Evolutionary conservation across 2,797 vertebrate genomes (phyloP), one percentile per base, ranked within the genome.

Genomic region (Eutrigla gurnardus): DNA sequence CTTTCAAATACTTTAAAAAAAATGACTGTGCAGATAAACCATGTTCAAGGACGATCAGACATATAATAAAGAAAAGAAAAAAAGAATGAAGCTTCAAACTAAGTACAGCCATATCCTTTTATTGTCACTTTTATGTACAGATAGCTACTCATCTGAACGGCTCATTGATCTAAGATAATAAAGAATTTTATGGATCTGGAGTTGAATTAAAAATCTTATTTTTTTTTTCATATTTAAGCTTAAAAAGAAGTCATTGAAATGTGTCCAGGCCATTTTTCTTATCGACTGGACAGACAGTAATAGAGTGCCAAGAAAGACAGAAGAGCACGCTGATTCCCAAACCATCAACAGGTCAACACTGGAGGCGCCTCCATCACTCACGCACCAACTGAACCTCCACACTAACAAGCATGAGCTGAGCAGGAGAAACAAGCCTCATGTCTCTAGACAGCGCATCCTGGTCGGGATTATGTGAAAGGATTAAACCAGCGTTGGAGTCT

Each of bases 281-380:
- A 10, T 15, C 25, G 42, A 9, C 33, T 12, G 18, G 47, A 66
- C 35, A 57, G 39, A 49, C 33, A 1, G 17, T 65, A 64, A 66
- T 33, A 25, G 39, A 62, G 45, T 63, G 61, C 66, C 55, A 52
- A 17, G 49, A 49, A 47, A 62, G 65, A 83, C 37, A 57, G 54
- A 63, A 7, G 40, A 71, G 67, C 8, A 4, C 33, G 7, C 40
- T n/a, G 35, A 35, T 53, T 70, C 54, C 14, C 6, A 11, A 54
- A 52, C 64, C 13, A 37, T 61, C 17, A 12, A 32, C 67, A 40
- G 15, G 17, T 54, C 61, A 42, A 59, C 61, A 63, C 36, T 4
- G 5, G 1, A 7, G 65, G 69, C 74, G 39, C 61, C 42, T 49
- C 59, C 50, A 70, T 50, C 62, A 57, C 36, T 58, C 17, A 17